Evolutionary conservation across 23 tunicate genomes (phyloP), one percentile per base, ranked within the genome.

Genomic region (Diplosoma virens): DNA sequence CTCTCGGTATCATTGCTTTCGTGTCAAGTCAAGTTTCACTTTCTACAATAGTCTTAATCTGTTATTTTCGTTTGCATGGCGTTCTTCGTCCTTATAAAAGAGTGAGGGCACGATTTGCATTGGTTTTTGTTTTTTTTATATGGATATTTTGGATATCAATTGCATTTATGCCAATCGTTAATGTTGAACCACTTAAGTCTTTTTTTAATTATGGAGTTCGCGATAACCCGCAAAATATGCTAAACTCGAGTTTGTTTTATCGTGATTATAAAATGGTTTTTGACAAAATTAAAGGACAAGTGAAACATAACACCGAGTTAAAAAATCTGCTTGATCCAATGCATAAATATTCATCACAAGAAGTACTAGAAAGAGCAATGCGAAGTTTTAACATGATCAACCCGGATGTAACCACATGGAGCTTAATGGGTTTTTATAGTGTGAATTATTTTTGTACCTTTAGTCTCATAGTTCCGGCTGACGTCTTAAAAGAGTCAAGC

Each of bases 11-110:
- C 6, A 28, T 63, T 5, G 5, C 27, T 30, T 63, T 63, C 6
- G 34, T 63, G 6, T 63, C 69, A 5, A 28, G 69, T n/a, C 69
- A 63, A 63, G 69, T 63, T 4, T 63, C 69, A 29, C 11, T 63
- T 23, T 11, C 69, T 6, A 28, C n/a, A 5, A 34, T 63, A 5
- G n/a, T 35, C 6, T 26, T 30, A 4, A 63, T 63, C 27, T 26
- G 36, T 5, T 29, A 4, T 7, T 63, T 11, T 28, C 33, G 69
- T 5, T 63, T 63, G n/a, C 4, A 26, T 63, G 34, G 69, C 29
- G n/a, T 30, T 3, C 3, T 28, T 25, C 34, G 5, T 63, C 69
- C 69, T 6, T 63, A 63, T 35, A 63, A 63, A 30, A 9, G 29
- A 25, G 35, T 6, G n/a, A n/a, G 29, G 18, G 6, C 29, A 5